phyloP scores from a whole-genome alignment of 2,113 vertebrate genomes.

The Catharus minimus region DNA sequence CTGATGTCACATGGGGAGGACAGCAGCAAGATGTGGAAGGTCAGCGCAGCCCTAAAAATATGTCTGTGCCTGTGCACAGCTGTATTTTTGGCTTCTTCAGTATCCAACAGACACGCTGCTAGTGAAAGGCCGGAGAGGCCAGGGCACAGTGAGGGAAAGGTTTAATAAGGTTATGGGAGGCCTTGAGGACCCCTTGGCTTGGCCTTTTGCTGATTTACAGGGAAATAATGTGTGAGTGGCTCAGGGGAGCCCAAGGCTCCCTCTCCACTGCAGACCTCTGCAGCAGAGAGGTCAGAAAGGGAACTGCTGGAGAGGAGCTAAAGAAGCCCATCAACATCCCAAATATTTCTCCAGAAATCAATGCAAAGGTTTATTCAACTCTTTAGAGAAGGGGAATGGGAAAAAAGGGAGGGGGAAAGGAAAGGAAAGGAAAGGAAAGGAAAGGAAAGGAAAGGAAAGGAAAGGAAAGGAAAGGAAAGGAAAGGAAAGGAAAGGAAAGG shows the following conservation, averaged over 20 bases:
- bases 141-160: neutral
- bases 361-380: neutral
- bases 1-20: neutral
- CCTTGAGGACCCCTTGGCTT: neutral
- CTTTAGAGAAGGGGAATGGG: neutral
- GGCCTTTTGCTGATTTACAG: neutral
- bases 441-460: too few relatives aligned
- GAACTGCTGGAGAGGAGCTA: neutral
- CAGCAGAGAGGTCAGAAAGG: neutral
- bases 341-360: neutral
- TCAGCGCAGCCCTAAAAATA: neutral
- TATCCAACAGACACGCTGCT: neutral
- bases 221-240: neutral
- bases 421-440: neutral
- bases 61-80: rapidly evolving
- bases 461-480: too few relatives aligned
- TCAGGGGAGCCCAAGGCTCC: neutral
- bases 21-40: slow-evolving; percentile 15
- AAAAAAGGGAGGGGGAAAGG: too few relatives aligned
- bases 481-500: neutral
- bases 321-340: neutral
- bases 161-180: neutral
- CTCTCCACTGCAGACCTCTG: neutral
- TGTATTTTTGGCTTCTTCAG: neutral
- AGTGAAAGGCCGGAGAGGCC: neutral